A percentile compares a stretch with the other conserved stretches of the same genome.
Evolutionary conservation across 2,797 vertebrate species (phyloP).

Genomic region (Harpagifer antarcticus): DNA sequence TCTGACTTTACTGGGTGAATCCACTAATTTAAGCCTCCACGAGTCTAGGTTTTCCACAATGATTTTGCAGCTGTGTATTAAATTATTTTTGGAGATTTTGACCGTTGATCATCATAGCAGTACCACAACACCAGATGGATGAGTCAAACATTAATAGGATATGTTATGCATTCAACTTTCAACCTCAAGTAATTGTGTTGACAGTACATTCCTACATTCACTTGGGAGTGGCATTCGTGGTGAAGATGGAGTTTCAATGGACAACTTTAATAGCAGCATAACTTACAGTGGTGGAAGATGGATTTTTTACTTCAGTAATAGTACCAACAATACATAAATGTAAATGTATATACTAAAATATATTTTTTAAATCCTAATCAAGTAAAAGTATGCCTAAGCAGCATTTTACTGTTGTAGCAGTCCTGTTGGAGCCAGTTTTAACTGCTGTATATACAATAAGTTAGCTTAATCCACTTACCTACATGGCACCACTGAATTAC

Average conservation of each 20-base stretch:
- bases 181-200: constrained; percentile 4
- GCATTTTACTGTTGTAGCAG: not conserved
- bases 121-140: not conserved
- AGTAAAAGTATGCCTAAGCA: no score
- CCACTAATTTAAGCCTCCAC: constrained; percentile 22
- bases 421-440: not conserved
- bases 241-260: constrained; percentile 1
- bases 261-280: not conserved
- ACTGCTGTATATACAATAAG: no score
- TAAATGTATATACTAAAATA: not conserved
- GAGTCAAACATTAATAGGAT: not conserved
- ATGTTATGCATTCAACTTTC: not conserved
- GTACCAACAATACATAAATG: no score
- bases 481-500: not conserved
- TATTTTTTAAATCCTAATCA: not conserved
- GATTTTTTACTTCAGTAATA: no score
- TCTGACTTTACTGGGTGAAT: constrained; percentile 33
- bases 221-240: not conserved
- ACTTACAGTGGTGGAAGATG: not conserved
- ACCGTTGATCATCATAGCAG: not conserved
- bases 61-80: not conserved
- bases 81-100: not conserved
- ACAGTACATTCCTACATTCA: not conserved
- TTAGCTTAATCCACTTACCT: no score
- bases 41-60: constrained; percentile 4